Percentiles rank a stretch among this genome's conserved stretches.
Conservation (phyloP, 2,113 vertebrate species). For the Zootoca vivipara region DNA sequence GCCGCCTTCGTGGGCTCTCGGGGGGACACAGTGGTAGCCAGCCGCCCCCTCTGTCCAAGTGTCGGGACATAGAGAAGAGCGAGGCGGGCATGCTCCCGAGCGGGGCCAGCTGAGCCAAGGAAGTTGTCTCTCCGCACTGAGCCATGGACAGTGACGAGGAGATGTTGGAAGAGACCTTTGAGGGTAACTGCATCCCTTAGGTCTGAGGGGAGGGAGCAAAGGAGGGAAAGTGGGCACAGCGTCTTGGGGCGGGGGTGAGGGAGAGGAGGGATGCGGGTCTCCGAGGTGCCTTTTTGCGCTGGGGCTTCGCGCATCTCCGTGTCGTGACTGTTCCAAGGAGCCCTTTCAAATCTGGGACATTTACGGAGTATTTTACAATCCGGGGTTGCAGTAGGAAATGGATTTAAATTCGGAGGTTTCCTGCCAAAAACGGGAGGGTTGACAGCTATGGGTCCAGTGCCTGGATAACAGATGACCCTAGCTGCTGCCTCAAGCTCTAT, state of each 20-base stretch:
- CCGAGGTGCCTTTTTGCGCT: neutral
- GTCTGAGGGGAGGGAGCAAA: neutral
- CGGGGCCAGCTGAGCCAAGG: neutral
- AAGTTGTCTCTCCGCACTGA: neutral
- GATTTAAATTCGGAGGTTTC: no score
- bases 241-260: neutral
- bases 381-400: no score
- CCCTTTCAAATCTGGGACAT: no score
- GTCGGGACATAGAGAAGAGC: conserved; percentile 27
- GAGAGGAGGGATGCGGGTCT: neutral
- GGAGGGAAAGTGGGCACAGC: neutral
- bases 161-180: conserved; percentile 86
- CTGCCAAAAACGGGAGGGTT: no score
- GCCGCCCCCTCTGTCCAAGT: neutral
- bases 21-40: neutral
- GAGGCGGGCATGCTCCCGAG: neutral
- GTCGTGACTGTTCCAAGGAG: neutral
- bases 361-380: no score
- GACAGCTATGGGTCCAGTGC: no score
- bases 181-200: conserved; percentile 75
- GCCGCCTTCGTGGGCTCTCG: neutral
- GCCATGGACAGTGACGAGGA: conserved; percentile 94
- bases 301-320: neutral
- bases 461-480: neutral
- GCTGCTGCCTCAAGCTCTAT: neutral